Conservation (phyloP, 2,113 vertebrate species). For the Phaethon lepturus region DNA sequence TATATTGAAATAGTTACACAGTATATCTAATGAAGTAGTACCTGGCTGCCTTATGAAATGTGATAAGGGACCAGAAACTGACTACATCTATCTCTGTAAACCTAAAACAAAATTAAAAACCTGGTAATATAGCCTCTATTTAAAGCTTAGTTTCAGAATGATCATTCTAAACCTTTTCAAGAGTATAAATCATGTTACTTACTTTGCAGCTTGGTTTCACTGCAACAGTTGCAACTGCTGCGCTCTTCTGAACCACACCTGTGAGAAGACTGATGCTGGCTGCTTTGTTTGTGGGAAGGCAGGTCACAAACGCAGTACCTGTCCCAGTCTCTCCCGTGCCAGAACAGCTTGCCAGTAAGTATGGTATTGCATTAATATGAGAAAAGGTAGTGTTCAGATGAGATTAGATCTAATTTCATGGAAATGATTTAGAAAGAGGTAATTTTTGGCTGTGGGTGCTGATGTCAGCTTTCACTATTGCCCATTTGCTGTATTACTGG, state of each 20-base stretch:
- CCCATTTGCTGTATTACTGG: neutral
- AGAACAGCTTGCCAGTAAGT: slow-evolving; percentile 68
- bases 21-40: neutral
- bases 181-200: neutral
- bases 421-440: neutral
- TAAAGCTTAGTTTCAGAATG: neutral
- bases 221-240: slow-evolving; percentile 84
- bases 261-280: slow-evolving; percentile 65
- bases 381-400: neutral
- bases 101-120: neutral
- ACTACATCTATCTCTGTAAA: neutral
- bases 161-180: neutral
- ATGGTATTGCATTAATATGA: neutral
- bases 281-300: slow-evolving; percentile 87
- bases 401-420: neutral
- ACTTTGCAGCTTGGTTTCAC: slow-evolving; percentile 88
- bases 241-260: slow-evolving; percentile 82
- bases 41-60: neutral
- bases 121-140: neutral
- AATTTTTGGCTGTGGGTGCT: neutral
- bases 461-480: neutral
- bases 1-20: neutral
- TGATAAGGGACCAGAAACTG: neutral
- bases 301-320: slow-evolving; percentile 86
- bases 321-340: slow-evolving; percentile 66